phyloP scores from a whole-genome alignment of 2,888 invertebrate genomes.

The Acanthosepion pharaonis region DNA sequence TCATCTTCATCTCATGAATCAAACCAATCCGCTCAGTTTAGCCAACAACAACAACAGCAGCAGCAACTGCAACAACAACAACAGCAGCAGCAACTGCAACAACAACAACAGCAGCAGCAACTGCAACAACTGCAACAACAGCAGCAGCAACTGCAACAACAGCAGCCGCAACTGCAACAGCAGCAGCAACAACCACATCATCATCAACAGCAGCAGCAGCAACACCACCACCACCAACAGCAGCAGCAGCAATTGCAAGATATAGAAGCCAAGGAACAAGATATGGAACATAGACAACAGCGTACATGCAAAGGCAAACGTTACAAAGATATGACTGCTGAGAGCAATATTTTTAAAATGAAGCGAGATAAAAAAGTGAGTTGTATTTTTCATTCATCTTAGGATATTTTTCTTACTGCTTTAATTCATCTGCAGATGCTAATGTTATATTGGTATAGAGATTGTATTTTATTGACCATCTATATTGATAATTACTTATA shows the following conservation, averaged over 20 bases:
- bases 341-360: constrained; percentile 55
- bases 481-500: too few relatives aligned
- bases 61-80: constrained; percentile 40
- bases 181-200: constrained; percentile 48
- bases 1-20: constrained; percentile 24
- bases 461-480: too few relatives aligned
- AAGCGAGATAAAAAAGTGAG: constrained; percentile 59
- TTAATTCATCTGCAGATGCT: background rate
- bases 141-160: constrained; percentile 50
- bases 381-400: background rate
- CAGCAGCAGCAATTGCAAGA: constrained; percentile 47
- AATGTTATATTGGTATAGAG: too few relatives aligned
- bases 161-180: constrained; percentile 48
- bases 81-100: background rate
- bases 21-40: constrained; percentile 44
- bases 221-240: background rate
- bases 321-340: constrained; percentile 64
- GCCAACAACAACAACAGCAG: constrained; percentile 35
- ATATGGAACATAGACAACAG: constrained; percentile 59
- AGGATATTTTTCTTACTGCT: background rate
- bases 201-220: background rate
- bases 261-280: constrained; percentile 49
- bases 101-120: constrained; percentile 42
- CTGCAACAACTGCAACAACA: constrained; percentile 56
- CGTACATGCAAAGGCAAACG: constrained; percentile 66